A percentile compares a stretch with the other conserved stretches of the same genome.
Conservation (phyloP, 1,140 invertebrate species). For the Aphis craccivora region DNA sequence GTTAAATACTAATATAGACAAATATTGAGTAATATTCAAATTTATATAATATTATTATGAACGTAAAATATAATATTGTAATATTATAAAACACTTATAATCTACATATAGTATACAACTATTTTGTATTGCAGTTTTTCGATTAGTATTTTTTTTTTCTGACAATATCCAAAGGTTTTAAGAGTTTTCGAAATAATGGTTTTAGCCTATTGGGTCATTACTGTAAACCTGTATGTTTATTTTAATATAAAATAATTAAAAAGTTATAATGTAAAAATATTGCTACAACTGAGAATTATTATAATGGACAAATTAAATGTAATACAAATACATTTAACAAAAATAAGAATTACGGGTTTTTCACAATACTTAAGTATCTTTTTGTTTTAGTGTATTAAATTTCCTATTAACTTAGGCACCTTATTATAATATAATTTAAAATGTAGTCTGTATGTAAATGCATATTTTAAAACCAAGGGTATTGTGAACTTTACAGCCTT, state of each 20-base stretch:
- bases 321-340: not conserved
- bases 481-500: not conserved
- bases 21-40: not conserved
- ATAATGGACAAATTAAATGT: not conserved
- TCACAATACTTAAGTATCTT: not conserved
- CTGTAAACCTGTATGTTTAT: not conserved
- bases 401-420: not conserved
- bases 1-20: not conserved
- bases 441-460: not conserved
- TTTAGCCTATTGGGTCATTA: not conserved
- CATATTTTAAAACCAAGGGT: not conserved
- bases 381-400: not conserved
- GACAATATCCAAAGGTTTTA: not conserved
- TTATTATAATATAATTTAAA: not conserved
- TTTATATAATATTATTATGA: not conserved
- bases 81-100: not conserved
- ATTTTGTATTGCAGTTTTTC: not conserved
- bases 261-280: slow-evolving; percentile 6
- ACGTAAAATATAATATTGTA: not conserved
- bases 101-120: too few relatives aligned
- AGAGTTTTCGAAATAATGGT: not conserved
- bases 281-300: not conserved
- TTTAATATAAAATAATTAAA: not conserved
- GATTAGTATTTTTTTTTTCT: not conserved
- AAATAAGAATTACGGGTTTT: not conserved